Evolutionary conservation across 2,888 invertebrate genomes (phyloP).

Genomic region (Meiosimyza platycephala): DNA sequence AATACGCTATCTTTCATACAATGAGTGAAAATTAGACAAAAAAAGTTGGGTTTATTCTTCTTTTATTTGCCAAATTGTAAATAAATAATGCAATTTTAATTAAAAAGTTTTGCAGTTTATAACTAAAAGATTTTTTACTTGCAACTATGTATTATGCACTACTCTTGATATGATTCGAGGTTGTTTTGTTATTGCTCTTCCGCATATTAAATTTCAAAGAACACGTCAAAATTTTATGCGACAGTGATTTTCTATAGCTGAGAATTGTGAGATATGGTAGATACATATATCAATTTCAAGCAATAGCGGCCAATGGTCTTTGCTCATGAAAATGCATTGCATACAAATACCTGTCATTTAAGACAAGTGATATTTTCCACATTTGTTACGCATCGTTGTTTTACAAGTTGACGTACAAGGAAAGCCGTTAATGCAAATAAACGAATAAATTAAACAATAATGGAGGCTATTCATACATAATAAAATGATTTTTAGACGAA

Average conservation of each 20-base stretch:
- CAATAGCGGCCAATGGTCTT: no score
- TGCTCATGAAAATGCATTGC: no score
- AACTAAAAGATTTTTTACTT: background rate
- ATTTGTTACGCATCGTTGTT: no score
- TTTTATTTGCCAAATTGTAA: no score
- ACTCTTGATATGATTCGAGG: background rate
- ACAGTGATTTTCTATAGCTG: background rate
- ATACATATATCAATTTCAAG: background rate
- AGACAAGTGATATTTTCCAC: background rate
- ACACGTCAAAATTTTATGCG: constrained; percentile 14
- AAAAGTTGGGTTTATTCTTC: no score
- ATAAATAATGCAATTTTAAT: background rate
- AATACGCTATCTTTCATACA: no score
- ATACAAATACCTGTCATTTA: background rate
- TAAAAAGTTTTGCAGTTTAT: background rate
- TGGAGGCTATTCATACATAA: no score
- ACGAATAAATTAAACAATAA: no score
- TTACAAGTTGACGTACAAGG: no score
- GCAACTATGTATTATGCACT: background rate
- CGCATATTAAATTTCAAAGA: constrained; percentile 23
- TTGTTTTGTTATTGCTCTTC: background rate
- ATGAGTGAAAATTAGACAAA: no score
- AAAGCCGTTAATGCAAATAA: no score
- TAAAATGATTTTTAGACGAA: no score
- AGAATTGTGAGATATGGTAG: background rate